These are phyloP conservation scores for Pogonomyrmex barbatus DNA, from an alignment of 1,140 invertebrate species.

Conservation along the genomic window DNA sequence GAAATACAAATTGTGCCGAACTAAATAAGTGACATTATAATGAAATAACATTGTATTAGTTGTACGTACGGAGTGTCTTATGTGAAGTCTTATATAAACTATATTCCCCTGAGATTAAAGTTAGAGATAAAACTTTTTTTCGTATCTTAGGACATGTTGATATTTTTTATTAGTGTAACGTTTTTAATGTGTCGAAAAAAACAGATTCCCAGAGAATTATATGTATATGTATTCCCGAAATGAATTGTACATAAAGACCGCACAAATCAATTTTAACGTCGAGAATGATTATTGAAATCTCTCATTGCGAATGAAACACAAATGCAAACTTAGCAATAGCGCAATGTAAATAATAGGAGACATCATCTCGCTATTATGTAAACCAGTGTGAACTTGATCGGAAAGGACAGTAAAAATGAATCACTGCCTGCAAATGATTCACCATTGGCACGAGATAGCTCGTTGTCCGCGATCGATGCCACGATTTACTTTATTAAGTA, in stretches of 20 bases:
- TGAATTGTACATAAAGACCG: conserved; percentile 13
- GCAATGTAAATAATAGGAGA: conserved; percentile 20
- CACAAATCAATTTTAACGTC: conserved; percentile 15
- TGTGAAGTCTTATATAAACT: not conserved
- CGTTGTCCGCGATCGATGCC: conserved; percentile 13
- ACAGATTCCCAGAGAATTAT: not conserved
- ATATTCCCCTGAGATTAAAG: not conserved
- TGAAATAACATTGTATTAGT: not conserved
- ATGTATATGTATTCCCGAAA: conserved; percentile 11
- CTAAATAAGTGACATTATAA: conserved; percentile 18
- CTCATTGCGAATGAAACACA: conserved; percentile 24
- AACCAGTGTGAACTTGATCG: conserved; percentile 17
- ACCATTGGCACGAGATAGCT: conserved; percentile 33
- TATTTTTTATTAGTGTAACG: not conserved
- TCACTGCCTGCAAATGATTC: conserved; percentile 65
- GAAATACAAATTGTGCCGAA: not conserved
- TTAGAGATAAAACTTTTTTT: not conserved
- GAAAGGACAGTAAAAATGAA: conserved; percentile 52
- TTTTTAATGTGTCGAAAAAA: not conserved
- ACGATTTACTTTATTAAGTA: conserved; percentile 49
- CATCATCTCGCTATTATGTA: conserved; percentile 7
- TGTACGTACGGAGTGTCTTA: not conserved
- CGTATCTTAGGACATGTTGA: not conserved
- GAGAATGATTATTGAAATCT: conserved; percentile 14
- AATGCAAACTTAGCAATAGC: conserved; percentile 29